Conservation (phyloP, 1,140 invertebrate species). For the Magallana ariakensis region DNA sequence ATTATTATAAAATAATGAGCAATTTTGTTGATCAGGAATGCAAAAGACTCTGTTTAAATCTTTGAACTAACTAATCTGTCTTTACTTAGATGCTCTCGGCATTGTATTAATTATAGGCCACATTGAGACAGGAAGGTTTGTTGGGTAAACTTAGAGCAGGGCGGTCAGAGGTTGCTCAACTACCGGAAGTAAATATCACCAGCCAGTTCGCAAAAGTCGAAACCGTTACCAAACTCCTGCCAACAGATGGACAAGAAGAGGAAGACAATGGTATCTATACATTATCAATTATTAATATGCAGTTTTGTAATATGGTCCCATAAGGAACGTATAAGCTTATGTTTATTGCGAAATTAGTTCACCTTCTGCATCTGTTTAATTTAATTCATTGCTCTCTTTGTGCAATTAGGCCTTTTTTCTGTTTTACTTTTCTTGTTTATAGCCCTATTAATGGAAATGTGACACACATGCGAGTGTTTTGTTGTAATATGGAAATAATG, state of each 20-base stretch:
- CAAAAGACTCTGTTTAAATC: neutral
- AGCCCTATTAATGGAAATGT: too few species aligned
- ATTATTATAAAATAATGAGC: neutral
- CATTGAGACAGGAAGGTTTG: constrained; percentile 72
- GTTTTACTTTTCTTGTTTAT: neutral
- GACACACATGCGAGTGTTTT: neutral
- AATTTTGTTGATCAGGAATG: neutral
- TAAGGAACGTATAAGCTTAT: neutral
- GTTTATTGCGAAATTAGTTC: too few species aligned
- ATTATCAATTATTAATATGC: too few species aligned
- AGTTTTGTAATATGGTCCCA: neutral
- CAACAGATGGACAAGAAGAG: neutral
- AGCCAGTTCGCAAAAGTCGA: neutral
- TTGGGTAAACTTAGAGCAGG: constrained; percentile 64
- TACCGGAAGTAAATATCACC: neutral
- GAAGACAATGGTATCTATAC: neutral
- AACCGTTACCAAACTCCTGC: neutral
- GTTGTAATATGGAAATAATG: neutral
- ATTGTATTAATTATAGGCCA: constrained; percentile 63
- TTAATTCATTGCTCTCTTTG: too few species aligned
- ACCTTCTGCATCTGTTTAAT: too few species aligned
- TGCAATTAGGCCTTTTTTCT: too few species aligned
- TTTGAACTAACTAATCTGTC: neutral
- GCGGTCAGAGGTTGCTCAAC: constrained; percentile 60
- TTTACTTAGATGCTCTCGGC: neutral